phyloP scores from a whole-genome alignment of 2,797 vertebrate genomes.

The Cetoscarus ocellatus region DNA sequence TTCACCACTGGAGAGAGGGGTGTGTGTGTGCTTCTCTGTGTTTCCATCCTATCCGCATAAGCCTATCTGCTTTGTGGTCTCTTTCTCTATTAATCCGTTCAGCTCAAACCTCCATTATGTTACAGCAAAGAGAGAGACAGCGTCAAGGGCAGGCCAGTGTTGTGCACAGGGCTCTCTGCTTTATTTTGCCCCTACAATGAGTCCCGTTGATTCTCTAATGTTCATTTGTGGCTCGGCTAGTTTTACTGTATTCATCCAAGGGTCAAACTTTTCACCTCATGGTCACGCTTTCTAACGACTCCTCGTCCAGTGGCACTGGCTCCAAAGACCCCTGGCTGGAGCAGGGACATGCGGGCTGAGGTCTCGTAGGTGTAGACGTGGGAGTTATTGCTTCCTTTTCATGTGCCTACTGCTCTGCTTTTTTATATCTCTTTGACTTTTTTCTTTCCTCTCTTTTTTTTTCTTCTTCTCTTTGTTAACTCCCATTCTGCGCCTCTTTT shows the following conservation, averaged over 20 bases:
- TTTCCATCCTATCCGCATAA: conserved; percentile 44
- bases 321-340: conserved; percentile 38
- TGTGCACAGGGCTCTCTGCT: conserved; percentile 28
- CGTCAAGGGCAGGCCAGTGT: conserved; percentile 68
- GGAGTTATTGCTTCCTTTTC: conserved; percentile 24
- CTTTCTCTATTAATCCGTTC: conserved; percentile 71
- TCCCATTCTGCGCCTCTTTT: conserved; percentile 57
- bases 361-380: conserved; percentile 15
- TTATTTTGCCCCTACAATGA: conserved; percentile 34
- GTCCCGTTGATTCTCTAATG: conserved; percentile 6
- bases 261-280: conserved; percentile 14
- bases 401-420: conserved; percentile 23
- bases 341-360: conserved; percentile 21
- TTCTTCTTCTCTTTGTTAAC: conserved; percentile 56
- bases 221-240: conserved; percentile 29
- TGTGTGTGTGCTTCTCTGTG: conserved; percentile 6
- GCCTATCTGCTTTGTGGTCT: conserved; percentile 61
- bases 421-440: conserved; percentile 39
- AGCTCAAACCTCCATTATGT: conserved; percentile 61
- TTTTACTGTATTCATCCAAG: conserved; percentile 14
- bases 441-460: conserved; percentile 14
- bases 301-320: conserved; percentile 20
- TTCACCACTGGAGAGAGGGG: conserved; percentile 11
- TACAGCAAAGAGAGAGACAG: conserved; percentile 37
- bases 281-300: conserved; percentile 11